A percentile compares a stretch with the other conserved stretches of the same genome.
Conservation (phyloP, 1,140 invertebrate species). For the Drosophila quadrilineata region DNA sequence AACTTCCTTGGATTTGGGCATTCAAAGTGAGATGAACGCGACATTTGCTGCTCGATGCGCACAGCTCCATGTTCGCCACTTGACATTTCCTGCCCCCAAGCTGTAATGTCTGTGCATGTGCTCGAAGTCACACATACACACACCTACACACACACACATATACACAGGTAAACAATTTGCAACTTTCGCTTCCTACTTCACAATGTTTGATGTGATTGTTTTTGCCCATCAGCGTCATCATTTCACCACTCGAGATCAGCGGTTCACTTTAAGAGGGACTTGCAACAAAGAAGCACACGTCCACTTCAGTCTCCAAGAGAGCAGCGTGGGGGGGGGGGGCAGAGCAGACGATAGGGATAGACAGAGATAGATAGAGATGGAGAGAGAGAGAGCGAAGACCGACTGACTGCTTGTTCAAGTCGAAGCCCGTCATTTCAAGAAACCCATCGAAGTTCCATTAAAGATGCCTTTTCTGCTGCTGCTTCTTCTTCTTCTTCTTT, state of each 20-base stretch:
- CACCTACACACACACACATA: too few relatives aligned
- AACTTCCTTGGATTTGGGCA: too few relatives aligned
- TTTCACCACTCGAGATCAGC: conserved; percentile 16
- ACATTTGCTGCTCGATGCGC: too few relatives aligned
- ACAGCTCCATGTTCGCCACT: too few relatives aligned
- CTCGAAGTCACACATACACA: too few relatives aligned
- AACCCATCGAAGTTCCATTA: conserved; percentile 14
- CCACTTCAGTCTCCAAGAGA: conserved; percentile 12
- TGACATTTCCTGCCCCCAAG: background rate
- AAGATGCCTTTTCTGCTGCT: too few relatives aligned
- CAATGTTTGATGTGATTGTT: background rate
- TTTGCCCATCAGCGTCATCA: conserved; percentile 7
- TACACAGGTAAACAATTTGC: conserved; percentile 12
- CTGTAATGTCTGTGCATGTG: too few relatives aligned
- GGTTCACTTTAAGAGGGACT: background rate
- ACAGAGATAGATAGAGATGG: too few relatives aligned
- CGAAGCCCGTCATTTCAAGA: conserved; percentile 10
- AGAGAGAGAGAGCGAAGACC: too few relatives aligned
- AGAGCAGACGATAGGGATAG: too few relatives aligned
- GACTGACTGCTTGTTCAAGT: conserved; percentile 10
- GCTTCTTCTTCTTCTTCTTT: background rate
- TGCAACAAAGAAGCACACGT: background rate
- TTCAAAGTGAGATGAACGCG: too few relatives aligned
- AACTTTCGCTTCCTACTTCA: conserved; percentile 28
- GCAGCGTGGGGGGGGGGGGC: too few relatives aligned